phyloP scores from a whole-genome alignment of 2,113 vertebrate genomes.

The Salvator merianae region DNA sequence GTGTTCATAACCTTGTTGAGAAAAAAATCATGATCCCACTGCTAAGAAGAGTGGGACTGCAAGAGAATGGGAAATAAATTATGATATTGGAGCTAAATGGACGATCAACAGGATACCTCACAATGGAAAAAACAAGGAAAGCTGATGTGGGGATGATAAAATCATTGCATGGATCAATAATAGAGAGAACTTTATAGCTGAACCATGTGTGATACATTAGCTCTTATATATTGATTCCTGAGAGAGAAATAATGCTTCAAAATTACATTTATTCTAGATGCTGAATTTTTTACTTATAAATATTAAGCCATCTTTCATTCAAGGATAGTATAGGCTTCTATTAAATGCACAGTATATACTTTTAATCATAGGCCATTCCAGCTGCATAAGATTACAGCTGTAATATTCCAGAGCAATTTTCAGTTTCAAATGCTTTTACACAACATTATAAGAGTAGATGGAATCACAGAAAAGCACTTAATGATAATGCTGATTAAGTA shows the following conservation, averaged over 20 bases:
- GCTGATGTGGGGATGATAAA: not conserved
- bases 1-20: not conserved
- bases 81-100: not conserved
- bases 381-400: not conserved
- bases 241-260: not conserved
- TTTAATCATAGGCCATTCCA: not conserved
- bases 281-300: not conserved
- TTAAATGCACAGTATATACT: not conserved
- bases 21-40: too few species aligned
- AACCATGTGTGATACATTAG: not conserved
- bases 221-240: not conserved
- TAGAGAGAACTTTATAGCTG: not conserved
- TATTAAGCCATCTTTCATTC: not conserved
- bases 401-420: not conserved
- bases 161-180: not conserved
- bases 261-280: not conserved
- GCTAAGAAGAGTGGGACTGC: not conserved
- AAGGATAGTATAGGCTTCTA: not conserved
- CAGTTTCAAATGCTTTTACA: not conserved
- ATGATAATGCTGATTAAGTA: slow-evolving; percentile 22
- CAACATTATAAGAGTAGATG: not conserved
- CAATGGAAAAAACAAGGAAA: not conserved
- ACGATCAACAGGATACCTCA: not conserved
- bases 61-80: not conserved
- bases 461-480: not conserved